These are phyloP conservation scores for Adelphocoris suturalis DNA, from an alignment of 2,888 invertebrate genomes.

Conservation along the genomic window DNA sequence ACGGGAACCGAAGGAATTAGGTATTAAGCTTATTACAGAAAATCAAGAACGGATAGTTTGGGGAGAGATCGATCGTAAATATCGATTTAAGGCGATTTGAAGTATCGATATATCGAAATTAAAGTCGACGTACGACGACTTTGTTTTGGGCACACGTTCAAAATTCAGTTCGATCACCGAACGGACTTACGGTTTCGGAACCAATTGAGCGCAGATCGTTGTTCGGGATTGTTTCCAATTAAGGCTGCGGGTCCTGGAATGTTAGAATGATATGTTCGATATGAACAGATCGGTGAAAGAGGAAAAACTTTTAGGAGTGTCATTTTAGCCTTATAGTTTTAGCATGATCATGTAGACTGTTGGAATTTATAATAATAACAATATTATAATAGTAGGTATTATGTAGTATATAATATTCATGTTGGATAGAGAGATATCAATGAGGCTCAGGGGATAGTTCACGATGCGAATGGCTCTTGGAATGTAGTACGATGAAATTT, in stretches of 20 bases:
- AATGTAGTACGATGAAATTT: no score
- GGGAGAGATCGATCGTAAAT: neutral
- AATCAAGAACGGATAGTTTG: neutral
- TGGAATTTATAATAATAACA: no score
- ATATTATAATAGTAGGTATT: no score
- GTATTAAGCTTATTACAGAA: no score
- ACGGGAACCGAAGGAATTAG: neutral
- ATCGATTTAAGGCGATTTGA: neutral
- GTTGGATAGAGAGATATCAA: no score
- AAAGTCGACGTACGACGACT: neutral
- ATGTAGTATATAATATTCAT: no score
- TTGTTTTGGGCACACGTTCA: neutral
- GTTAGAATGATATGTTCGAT: neutral
- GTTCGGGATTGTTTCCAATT: neutral
- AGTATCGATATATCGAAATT: neutral
- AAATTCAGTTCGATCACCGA: neutral
- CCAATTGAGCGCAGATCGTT: constrained; percentile 6
- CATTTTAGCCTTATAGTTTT: no score
- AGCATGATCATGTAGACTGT: no score
- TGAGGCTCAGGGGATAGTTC: no score
- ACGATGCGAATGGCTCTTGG: no score
- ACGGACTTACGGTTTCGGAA: neutral
- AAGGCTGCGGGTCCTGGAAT: constrained; percentile 16
- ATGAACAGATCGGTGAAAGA: neutral
- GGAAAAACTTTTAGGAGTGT: no score